Evolutionary conservation across 2,888 invertebrate genomes (phyloP), one percentile per base, ranked within the genome.

Genomic region (Rotaria macrura): DNA sequence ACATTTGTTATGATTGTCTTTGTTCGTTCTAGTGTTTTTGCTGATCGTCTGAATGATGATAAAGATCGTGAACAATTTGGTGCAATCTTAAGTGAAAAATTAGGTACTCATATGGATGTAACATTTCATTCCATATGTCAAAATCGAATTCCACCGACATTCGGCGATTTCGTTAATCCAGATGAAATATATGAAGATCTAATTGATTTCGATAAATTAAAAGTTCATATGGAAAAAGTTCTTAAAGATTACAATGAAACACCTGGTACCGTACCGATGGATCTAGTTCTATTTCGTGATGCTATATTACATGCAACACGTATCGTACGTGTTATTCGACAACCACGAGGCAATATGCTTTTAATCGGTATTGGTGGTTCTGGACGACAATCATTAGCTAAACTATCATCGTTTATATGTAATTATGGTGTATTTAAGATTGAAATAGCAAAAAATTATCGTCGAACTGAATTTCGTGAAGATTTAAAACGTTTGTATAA

Each of bases 341-440:
- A 93, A 89, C 94, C 94, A 0, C 92, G 94, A 23, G 95, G 96
- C 0, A 94, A 96, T 90, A 93, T 95, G 93, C 92, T 96, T 29
- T 93, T 95, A 87, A 93, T 96, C 57, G 95, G 95, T 54, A 94
- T 95, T 87, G 94, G 94, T 88, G 96, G 96, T 2, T 95, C 94
- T 87, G 96, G 96, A 0, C 92, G 96, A 20, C 95, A 95, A 90
- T 94, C 94, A 55, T 91, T 96, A 87, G 93, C 94, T 0, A 92
- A 94, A 43, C 90, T 96, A 10, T 94, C 95, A 0, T 93, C 94
- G 0, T 94, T 94, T 91, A 94, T 96, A 88, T 94, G 94, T 90
- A 94, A 95, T 89, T 94, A 94, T 89, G 92, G 92, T 85, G 93
- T 94, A 0, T 95, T 94, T 91, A 94, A 94, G 92, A 94, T 96